Percentiles rank a stretch among this genome's conserved stretches.
These are phyloP conservation scores for Syrphus vitripennis DNA, from an alignment of 2,888 invertebrate species.

Conservation along the genomic window DNA sequence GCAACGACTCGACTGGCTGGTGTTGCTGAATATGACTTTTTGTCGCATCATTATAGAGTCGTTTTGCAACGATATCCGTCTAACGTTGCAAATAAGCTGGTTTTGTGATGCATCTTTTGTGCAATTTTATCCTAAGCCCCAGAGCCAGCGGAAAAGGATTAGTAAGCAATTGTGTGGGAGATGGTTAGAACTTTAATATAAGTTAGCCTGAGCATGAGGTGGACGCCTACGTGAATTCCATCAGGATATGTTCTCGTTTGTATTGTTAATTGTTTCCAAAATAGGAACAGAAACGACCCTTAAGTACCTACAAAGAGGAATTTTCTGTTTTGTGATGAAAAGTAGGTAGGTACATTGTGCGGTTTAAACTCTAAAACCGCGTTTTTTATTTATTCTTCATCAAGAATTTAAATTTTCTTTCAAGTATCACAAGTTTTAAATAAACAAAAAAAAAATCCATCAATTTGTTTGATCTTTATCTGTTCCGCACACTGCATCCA, in stretches of 20 bases:
- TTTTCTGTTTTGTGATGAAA: neutral
- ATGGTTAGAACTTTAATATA: neutral
- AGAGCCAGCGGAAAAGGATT: neutral
- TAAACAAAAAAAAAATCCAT: neutral
- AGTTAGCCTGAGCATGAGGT: neutral
- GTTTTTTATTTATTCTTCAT: neutral
- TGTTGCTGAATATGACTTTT: slow-evolving; percentile 32
- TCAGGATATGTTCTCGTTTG: neutral
- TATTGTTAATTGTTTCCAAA: neutral
- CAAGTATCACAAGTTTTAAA: neutral
- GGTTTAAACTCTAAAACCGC: neutral
- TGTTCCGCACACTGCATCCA: neutral
- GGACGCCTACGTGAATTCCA: slow-evolving; percentile 35
- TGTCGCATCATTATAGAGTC: slow-evolving; percentile 60
- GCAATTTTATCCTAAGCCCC: neutral
- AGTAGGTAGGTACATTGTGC: neutral
- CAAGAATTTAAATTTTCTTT: neutral
- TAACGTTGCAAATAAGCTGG: slow-evolving; percentile 22
- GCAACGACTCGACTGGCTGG: neutral
- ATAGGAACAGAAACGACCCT: no score
- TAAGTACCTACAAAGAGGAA: neutral
- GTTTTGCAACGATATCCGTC: slow-evolving; percentile 45
- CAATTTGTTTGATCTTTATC: neutral
- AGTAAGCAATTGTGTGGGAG: neutral
- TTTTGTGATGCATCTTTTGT: slow-evolving; percentile 18